Evolutionary conservation across 2,113 vertebrate genomes (phyloP), one percentile per base, ranked within the genome.

Genomic region (Pteruthius melanotis): DNA sequence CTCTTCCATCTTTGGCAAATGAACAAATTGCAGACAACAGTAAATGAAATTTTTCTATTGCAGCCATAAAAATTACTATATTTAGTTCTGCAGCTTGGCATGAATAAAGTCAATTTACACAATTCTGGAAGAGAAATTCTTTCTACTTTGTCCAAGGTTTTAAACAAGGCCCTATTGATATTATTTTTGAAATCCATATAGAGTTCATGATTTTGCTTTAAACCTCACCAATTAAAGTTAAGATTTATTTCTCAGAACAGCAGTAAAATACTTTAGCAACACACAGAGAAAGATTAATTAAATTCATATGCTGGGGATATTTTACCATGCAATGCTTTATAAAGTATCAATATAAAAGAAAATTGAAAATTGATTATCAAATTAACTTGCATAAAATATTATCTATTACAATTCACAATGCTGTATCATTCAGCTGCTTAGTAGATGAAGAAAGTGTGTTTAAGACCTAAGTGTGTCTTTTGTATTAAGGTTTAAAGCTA

Each of bases 101-200:
- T 50, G 72, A 83, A 75, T 78, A 75, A 93, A 92, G 65, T 75
- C 39, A 75, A 64, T 95, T 94, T 78, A 82, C 85, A 95, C 63
- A 90, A 50, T 71, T 94, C 27, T 92, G 45, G 52, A 90, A 78
- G 23, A 89, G 30, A n/a, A 89, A 57, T 86, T 74, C 93, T 95
- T 96, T 96, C 61, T 94, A 93, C 76, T 83, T 86, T 87, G 69
- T 92, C 94, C 94, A 96, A 94, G 89, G 53, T 57, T 92, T 96
- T 95, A 92, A 94, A 95, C 72, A 95, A 90, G 85, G 45, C 88
- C 72, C 88, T 60, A 57, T 64, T 53, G 80, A 90, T 83, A 87
- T 57, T 87, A 68, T 63, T 94, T 96, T 78, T 92, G 64, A 96
- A 93, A 93, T 93, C 75, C 83, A 87, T 65, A 83, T 11, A 84